phyloP scores from a whole-genome alignment of 2,888 invertebrate genomes.

The Opisthograptis luteolata region DNA sequence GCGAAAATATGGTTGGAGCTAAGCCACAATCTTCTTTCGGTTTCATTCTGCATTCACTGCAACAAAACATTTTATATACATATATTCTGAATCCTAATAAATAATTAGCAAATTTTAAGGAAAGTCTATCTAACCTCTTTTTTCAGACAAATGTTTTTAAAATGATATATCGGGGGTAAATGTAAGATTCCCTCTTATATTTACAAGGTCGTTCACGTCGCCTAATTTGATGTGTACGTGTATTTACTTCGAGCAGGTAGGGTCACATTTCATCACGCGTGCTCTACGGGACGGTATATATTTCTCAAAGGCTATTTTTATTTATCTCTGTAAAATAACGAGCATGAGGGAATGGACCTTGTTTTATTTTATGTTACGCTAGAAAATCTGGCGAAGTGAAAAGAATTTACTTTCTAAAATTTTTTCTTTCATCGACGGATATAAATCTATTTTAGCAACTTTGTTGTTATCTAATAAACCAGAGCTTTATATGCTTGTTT shows the following conservation, averaged over 20 bases:
- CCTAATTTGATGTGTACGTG: conserved; percentile 49
- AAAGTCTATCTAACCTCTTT: too few species aligned
- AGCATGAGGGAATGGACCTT: conserved; percentile 28
- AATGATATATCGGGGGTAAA: conserved; percentile 43
- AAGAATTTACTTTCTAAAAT: conserved; percentile 1
- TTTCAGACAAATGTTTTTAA: conserved; percentile 43
- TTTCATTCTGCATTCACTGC: too few species aligned
- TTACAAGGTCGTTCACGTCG: conserved; percentile 30
- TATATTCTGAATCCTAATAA: conserved; percentile 27
- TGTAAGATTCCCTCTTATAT: conserved; percentile 34
- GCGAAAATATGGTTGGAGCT: too few species aligned
- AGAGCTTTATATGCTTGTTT: not conserved
- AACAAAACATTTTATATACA: too few species aligned
- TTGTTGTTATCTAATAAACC: conserved; percentile 6
- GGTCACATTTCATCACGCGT: conserved; percentile 52
- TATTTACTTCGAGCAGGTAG: conserved; percentile 52
- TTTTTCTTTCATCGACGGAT: not conserved
- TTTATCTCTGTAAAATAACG: conserved; percentile 22
- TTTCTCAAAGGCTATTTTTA: conserved; percentile 47
- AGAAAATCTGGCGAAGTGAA: conserved; percentile 27
- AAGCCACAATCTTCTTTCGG: too few species aligned
- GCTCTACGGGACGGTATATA: conserved; percentile 34
- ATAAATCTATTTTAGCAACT: conserved; percentile 4
- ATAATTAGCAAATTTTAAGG: conserved; percentile 29
- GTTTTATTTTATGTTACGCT: conserved; percentile 41